Percentiles rank a stretch among this genome's conserved stretches.
Conservation (phyloP, 2,113 vertebrate genomes). For the Elephantulus edwardii region DNA sequence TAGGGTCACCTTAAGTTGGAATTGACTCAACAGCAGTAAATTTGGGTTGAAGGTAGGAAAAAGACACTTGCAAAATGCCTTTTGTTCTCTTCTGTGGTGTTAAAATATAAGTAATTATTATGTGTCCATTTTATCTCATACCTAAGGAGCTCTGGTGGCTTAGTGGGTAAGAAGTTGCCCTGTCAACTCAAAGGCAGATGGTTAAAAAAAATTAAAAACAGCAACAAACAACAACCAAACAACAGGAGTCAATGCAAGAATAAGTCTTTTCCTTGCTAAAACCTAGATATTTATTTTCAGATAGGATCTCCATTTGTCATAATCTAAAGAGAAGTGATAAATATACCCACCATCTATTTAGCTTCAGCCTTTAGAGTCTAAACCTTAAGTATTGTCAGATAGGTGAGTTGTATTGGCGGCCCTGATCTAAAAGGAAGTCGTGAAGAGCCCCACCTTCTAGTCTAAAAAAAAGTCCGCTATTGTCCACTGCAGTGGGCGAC, state of each 20-base stretch:
- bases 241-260: no score
- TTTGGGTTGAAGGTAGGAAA: not conserved
- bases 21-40: not conserved
- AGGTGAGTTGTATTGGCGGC: not conserved
- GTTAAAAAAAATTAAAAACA: not conserved
- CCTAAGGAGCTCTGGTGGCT: no score
- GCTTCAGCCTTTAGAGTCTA: not conserved
- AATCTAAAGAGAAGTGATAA: not conserved
- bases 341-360: conserved; percentile 19
- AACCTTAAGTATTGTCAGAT: not conserved
- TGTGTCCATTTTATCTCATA: not conserved
- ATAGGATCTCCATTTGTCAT: no score
- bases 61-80: not conserved
- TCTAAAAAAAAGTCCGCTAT: not conserved
- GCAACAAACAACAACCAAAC: no score
- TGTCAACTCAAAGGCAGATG: no score
- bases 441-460: not conserved
- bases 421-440: not conserved
- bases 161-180: no score
- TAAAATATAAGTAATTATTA: not conserved
- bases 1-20: not conserved
- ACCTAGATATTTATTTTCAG: no score
- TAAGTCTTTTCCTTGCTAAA: no score
- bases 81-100: not conserved
- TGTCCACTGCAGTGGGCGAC: not conserved